Evolutionary conservation across 2,113 vertebrate genomes (phyloP).

Genomic region (Odocoileus hemionus): DNA sequence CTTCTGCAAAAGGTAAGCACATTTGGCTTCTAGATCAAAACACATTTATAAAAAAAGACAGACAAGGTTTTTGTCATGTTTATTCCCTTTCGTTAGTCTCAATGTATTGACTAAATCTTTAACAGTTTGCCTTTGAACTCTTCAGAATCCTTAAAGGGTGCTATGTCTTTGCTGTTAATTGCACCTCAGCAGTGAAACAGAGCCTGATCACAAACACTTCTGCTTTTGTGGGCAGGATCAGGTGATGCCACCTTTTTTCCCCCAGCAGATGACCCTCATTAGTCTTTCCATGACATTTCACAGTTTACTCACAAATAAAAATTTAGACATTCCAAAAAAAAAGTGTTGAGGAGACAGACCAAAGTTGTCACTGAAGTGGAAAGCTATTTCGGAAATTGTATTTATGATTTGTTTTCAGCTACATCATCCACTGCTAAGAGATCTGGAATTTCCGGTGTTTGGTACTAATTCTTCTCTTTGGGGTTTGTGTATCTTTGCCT

Average conservation of each 20-base stretch:
- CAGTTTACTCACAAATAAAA: conserved; percentile 44
- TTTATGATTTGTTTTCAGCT: not conserved
- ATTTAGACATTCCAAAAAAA: not conserved
- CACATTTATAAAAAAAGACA: not conserved
- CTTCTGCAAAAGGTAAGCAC: not conserved
- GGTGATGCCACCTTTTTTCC: not conserved
- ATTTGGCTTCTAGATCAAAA: not conserved
- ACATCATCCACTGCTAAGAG: not conserved
- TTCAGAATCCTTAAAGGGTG: not conserved
- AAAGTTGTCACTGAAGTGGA: not conserved
- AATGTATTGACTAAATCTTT: not conserved
- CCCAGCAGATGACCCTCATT: conserved; percentile 11
- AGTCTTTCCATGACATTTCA: not conserved
- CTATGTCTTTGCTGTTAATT: not conserved
- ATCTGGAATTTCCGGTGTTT: not conserved
- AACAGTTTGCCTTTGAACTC: not conserved
- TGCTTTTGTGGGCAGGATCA: not conserved
- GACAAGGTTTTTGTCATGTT: not conserved
- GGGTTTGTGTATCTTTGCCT: not conserved
- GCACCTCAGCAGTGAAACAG: not conserved
- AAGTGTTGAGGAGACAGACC: conserved; percentile 19
- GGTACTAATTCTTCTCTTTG: not conserved
- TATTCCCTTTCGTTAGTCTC: not conserved
- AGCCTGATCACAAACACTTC: not conserved
- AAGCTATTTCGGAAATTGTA: not conserved